These are phyloP conservation scores for Apodemus speciosus DNA, from an alignment of 2,113 vertebrate species.

Conservation along the genomic window DNA sequence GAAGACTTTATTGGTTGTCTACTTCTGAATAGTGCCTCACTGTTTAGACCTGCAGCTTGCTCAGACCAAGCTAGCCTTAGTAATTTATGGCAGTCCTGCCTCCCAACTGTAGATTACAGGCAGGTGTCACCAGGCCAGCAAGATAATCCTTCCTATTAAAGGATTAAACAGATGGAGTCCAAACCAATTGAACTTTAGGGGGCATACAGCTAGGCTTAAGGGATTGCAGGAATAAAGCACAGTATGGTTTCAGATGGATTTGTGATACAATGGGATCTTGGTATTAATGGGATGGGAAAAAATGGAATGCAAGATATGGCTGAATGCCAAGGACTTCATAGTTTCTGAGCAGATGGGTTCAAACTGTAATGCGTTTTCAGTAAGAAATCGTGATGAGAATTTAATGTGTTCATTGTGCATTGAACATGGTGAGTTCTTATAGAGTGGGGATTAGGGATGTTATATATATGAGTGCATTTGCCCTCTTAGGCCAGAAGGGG, in stretches of 20 bases:
- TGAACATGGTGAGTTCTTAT: background rate
- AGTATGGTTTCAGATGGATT: background rate
- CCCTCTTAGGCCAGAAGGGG: background rate
- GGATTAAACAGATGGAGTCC: no score
- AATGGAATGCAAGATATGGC: background rate
- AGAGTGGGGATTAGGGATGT: background rate
- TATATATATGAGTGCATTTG: no score
- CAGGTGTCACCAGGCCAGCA: background rate
- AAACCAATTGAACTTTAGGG: background rate
- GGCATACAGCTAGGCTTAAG: background rate
- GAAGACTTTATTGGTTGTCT: background rate
- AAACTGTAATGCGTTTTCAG: background rate
- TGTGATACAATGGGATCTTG: background rate
- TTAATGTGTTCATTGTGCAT: background rate
- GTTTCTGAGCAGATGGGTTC: background rate
- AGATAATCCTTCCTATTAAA: background rate
- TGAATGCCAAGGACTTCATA: background rate
- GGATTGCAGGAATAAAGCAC: background rate
- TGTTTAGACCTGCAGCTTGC: background rate
- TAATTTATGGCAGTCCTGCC: no score
- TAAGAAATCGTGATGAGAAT: background rate
- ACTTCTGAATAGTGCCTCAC: background rate
- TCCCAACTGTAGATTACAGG: background rate
- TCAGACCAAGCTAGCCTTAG: background rate
- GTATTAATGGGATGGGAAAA: background rate